Percentiles rank a stretch among this genome's conserved stretches.
These are phyloP conservation scores for Opisthograptis luteolata DNA, from an alignment of 2,888 invertebrate genomes.

Conservation along the genomic window DNA sequence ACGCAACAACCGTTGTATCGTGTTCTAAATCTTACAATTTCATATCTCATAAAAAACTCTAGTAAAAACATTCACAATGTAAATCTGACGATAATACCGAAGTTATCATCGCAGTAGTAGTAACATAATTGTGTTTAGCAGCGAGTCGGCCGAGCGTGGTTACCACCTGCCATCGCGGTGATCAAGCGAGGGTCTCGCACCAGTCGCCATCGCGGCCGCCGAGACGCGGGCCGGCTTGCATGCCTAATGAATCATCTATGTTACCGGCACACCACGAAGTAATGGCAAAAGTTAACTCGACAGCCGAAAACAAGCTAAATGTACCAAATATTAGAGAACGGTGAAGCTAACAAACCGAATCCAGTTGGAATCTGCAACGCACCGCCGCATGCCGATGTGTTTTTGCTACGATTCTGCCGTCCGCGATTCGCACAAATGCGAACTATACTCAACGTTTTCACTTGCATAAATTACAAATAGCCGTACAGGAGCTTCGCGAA, in stretches of 20 bases:
- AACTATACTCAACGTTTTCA: slow-evolving; percentile 41
- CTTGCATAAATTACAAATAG: slow-evolving; percentile 48
- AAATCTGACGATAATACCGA: slow-evolving; percentile 12
- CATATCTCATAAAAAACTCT: slow-evolving; percentile 12
- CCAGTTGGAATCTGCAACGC: slow-evolving; percentile 56
- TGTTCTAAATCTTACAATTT: slow-evolving; percentile 11
- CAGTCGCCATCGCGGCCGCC: slow-evolving; percentile 69
- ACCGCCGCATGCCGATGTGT: slow-evolving; percentile 56
- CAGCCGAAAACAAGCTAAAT: neutral
- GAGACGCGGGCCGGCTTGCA: slow-evolving; percentile 33
- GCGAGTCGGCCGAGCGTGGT: slow-evolving; percentile 31
- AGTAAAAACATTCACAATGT: slow-evolving; percentile 12
- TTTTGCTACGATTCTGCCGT: slow-evolving; percentile 47
- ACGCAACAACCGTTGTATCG: slow-evolving; percentile 14
- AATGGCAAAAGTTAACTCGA: neutral
- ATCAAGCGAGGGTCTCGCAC: slow-evolving; percentile 58
- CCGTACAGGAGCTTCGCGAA: slow-evolving; percentile 32
- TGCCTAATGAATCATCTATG: slow-evolving; percentile 32
- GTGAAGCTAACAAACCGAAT: slow-evolving; percentile 36
- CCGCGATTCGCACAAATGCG: slow-evolving; percentile 27
- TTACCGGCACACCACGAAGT: slow-evolving; percentile 15
- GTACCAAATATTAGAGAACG: neutral
- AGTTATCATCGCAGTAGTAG: slow-evolving; percentile 21
- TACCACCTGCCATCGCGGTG: slow-evolving; percentile 31
- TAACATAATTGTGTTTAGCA: slow-evolving; percentile 26